A percentile compares a stretch with the other conserved stretches of the same genome.
Evolutionary conservation across 2,113 vertebrate species (phyloP).

Genomic region (Cebus imitator): DNA sequence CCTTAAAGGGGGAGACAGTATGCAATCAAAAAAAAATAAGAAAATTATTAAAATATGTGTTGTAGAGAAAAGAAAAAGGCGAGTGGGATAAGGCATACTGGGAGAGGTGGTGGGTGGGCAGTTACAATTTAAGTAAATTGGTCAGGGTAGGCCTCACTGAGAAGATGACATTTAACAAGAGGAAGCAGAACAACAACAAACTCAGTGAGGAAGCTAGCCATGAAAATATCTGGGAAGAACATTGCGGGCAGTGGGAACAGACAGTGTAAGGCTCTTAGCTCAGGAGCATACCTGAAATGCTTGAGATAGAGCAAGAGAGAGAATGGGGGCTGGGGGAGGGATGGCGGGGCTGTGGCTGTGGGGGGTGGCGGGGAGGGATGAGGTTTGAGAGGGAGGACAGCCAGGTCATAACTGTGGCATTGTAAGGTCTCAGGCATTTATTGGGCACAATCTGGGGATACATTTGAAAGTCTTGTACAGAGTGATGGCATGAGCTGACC

Average conservation of each 20-base stretch:
- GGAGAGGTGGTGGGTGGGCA: not conserved
- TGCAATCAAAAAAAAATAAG: not conserved
- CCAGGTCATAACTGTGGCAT: rapidly evolving
- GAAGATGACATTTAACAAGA: not conserved
- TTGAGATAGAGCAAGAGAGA: not conserved
- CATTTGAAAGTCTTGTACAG: not conserved
- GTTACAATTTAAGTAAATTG: not conserved
- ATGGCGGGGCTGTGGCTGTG: rapidly evolving
- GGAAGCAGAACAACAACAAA: not conserved
- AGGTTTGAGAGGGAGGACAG: not conserved
- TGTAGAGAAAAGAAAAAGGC: not conserved
- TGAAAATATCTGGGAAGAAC: not conserved
- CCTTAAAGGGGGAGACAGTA: not conserved
- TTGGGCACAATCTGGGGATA: not conserved
- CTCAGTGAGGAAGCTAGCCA: not conserved
- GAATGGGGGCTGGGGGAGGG: too few species aligned
- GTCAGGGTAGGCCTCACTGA: not conserved
- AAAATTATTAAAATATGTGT: not conserved
- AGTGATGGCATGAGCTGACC: not conserved
- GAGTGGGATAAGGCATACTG: not conserved
- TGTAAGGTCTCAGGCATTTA: not conserved
- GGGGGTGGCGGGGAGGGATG: not conserved
- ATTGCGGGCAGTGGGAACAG: not conserved
- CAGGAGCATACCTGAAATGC: not conserved
- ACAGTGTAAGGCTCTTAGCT: not conserved